Evolutionary conservation across 2,797 vertebrate genomes (phyloP), one percentile per base, ranked within the genome.

Genomic region (Sebastiscus tertius): DNA sequence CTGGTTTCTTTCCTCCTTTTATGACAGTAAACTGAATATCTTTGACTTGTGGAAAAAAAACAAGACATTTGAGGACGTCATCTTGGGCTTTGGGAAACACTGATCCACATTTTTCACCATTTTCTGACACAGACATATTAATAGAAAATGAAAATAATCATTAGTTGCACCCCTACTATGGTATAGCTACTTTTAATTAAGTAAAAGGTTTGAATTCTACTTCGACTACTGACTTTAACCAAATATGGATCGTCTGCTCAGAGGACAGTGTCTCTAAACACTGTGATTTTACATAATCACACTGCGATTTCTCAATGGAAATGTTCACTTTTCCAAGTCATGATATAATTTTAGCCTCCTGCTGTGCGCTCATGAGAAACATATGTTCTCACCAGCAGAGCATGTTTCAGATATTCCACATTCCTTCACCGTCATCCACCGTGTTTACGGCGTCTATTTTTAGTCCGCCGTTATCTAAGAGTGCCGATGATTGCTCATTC

Each of bases 401-500:
- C 55, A 60, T 34, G 65, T 63, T 71, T 63, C 36, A 70, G 26
- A 42, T 20, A 18, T 11, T 22, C 64, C 55, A 13, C 46, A 46
- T 77, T 81, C 46, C 20, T 59, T 79, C 65, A 22, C 42, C 65
- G 36, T 61, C 26, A 24, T 14, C n/a, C 13, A 2, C 60, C 14
- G 34, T 42, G 33, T 80, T 67, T 69, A 46, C 29, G 1, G 69
- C 9, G 14, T 26, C 66, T 81, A 75, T 82, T 62, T 83, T 87
- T 70, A 76, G 58, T 27, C 33, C 1, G 2, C 76, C 26, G 27
- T 65, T 68, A 46, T 88, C 49, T 76, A 2, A 78, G 46, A 88
- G 79, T 29, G 52, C n/a, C 14, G 18, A 39, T 62, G 33, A 83
- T 69, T 36, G 71, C 79, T 88, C 54, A 10, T 56, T 81, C 72